Evolutionary conservation across 1,140 invertebrate species (phyloP).

Genomic region (Drosophila serrata): DNA sequence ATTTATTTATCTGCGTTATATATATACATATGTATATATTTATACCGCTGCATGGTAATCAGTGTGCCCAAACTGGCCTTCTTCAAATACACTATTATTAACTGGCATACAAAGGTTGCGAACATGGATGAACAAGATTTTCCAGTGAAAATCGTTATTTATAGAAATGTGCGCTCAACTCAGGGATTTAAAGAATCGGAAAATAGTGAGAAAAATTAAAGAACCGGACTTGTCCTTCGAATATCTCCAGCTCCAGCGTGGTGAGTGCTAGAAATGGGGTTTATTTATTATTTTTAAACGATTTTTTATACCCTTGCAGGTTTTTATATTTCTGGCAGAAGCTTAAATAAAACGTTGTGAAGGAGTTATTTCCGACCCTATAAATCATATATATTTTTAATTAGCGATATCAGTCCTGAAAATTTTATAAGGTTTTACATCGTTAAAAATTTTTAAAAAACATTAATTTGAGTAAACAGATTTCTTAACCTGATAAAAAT

Average conservation of each 20-base stretch:
- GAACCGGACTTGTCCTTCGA: neutral
- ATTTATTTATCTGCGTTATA: conserved; percentile 17
- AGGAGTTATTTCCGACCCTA: too few relatives aligned
- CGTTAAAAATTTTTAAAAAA: too few relatives aligned
- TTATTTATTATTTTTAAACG: too few relatives aligned
- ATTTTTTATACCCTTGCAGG: too few relatives aligned
- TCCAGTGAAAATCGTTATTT: neutral
- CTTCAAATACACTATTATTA: neutral
- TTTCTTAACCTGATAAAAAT: too few relatives aligned
- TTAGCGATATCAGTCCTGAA: too few relatives aligned
- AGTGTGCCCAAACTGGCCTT: neutral
- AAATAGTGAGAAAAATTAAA: neutral
- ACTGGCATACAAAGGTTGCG: neutral
- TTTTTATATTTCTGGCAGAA: too few relatives aligned
- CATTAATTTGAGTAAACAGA: too few relatives aligned
- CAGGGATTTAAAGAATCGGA: neutral
- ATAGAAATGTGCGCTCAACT: neutral
- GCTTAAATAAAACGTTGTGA: too few relatives aligned
- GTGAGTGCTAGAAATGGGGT: too few relatives aligned
- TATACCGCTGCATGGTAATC: neutral
- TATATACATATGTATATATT: conserved; percentile 5
- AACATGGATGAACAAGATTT: neutral
- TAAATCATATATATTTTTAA: too few relatives aligned
- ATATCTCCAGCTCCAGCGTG: neutral
- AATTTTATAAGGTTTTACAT: too few relatives aligned